Base-by-base conservation (phyloP, 1,140 invertebrate species). In the Pemphigus obesinymphae region DNA sequence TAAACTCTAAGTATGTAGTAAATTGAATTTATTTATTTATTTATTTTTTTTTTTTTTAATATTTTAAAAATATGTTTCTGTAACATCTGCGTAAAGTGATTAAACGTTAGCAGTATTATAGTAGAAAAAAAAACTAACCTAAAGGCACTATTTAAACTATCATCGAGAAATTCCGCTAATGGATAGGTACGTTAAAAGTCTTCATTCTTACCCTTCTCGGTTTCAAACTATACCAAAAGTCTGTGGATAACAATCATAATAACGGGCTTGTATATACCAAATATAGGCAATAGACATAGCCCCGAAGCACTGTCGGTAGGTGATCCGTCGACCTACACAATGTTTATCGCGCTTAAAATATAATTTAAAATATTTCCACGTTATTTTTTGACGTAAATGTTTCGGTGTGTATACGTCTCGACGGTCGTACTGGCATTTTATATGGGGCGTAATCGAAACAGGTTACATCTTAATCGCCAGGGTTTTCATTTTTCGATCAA, bases 291-390 rank as follows among this genome's bases (percentile, higher is more conserved):
- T 34, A 13, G 43, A 13, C 45, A 34, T n/a, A 23, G 72, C 29
- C 43, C 50, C n/a, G 72, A 8, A 75, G 31, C 72, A 31, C 43
- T 11, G 48, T 31, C 68, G 43, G 20, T 29, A 31, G 45, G 72
- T 11, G 45, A 75, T 75, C 72, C 45, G 8, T 75, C 72, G 72
- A n/a, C 72, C 70, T 26, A 73, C 70, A 34, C 45, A 48, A 73
- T 45, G 70, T 29, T 48, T 48, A 29, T 48, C 13, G 26, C 13
- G 17, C 40, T 72, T 34, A 66, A 7, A n/a, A n/a, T 37, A 66
- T 66, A 66, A 37, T 66, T 66, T 66, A 23, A 66, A 66, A 48
- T 73, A 48, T 48, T 43, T 72, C 15, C 23, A 45, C 37, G 40
- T 72, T 72, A 43, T 72, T 73, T 73, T n/a, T 13, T 17, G 31